Evolutionary conservation across 2,797 vertebrate genomes (phyloP).

Genomic region (Neosilurus mollespiculum): DNA sequence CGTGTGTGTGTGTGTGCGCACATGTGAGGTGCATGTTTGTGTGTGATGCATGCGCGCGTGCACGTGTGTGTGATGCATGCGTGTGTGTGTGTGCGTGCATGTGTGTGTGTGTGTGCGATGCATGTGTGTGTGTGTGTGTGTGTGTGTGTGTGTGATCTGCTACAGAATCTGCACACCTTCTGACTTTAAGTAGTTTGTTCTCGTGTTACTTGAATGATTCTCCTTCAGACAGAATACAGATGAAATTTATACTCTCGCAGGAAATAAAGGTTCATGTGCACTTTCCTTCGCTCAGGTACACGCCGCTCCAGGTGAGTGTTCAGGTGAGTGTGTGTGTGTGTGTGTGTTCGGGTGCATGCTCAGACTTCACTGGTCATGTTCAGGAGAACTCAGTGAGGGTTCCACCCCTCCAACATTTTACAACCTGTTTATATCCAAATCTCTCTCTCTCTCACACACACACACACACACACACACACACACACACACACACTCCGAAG

Average conservation of each 20-base stretch:
- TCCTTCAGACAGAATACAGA: background rate
- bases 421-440: background rate
- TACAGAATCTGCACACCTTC: background rate
- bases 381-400: background rate
- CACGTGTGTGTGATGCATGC: too few species aligned
- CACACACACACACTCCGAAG: too few species aligned
- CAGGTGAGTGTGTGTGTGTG: background rate
- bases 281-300: background rate
- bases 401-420: background rate
- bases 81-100: background rate
- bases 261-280: background rate
- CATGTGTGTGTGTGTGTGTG: too few species aligned
- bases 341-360: background rate
- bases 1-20: too few species aligned
- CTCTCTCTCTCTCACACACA: background rate
- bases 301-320: background rate
- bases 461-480: too few species aligned
- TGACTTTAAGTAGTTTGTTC: too few species aligned
- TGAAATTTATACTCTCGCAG: background rate
- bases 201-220: too few species aligned
- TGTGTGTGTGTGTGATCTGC: background rate
- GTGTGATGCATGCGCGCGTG: too few species aligned
- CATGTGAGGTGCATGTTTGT: too few species aligned
- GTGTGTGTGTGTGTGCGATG: too few species aligned
- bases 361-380: background rate